Base-by-base conservation (phyloP, 2,888 invertebrate species). In the Aphidoletes aphidimyza region DNA sequence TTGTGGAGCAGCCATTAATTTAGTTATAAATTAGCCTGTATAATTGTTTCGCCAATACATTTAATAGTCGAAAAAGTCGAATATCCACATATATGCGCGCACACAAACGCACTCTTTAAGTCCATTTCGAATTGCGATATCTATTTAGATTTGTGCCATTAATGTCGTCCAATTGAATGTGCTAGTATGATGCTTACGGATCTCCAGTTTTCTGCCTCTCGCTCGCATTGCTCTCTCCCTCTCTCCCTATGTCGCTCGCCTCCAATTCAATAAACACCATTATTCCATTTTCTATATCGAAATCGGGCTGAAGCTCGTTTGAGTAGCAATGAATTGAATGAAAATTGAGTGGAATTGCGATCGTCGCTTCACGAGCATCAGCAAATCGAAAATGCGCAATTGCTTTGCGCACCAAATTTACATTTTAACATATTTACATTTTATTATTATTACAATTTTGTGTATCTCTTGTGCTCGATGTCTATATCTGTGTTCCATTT, bases 331-430 rank as follows among this genome's bases (percentile, higher is more conserved):
- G 17, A 78, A 78, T 36, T 78, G 36, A 78, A 78, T 78, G 78
- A 78, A 36, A 78, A 78, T 78, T 36, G 36, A 36, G 19, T 36
- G 36, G 54, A 54, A 42, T 8, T 14, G 9, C 39, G 9, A 47
- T 47, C 17, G 8, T 19, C 19, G 14, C 17, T 36, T 78, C 19
- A 19, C 34, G 5, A 36, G 78, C 36, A 78, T 36, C 78, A 78
- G 5, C 59, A 86, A 86, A 86, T 86, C 85, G 86, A 86, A 86
- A 86, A 86, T 87, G 87, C 87, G 87, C 88, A 87, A 87, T 87
- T 87, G 88, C 87, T 87, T 87, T 87, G 88, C 87, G 88, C 88
- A 87, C 87, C 9, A 84, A 84, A 84, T 59, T 84, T 39, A 39
- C 83, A 83, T 83, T 78, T 78, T 78, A 78, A 39, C 83, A 83